Percentiles rank a stretch among this genome's conserved stretches.
Evolutionary conservation across 30 jellyfish, hydroid and myxozoan species (phyloP).

Genomic region (Aurelia aurita complex sp. Pacific): DNA sequence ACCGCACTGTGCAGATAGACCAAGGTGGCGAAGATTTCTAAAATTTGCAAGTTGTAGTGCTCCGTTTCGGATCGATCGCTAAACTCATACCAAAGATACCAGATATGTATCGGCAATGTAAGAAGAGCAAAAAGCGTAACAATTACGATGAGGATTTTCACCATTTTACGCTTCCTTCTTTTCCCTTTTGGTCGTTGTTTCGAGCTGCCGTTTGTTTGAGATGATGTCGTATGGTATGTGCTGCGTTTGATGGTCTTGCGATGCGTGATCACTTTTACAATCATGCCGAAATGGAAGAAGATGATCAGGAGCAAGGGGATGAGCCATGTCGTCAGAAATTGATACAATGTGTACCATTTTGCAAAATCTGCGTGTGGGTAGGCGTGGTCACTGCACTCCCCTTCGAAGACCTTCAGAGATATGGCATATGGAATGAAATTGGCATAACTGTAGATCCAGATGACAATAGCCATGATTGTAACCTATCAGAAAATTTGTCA

Average conservation of each 20-base stretch:
- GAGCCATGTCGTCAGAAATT: constrained; percentile 57
- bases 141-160: constrained; percentile 61
- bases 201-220: background rate
- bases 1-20: constrained; percentile 76
- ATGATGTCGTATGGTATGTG: constrained; percentile 11
- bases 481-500: constrained; percentile 13
- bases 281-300: constrained; percentile 56
- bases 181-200: background rate
- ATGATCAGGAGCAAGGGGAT: constrained; percentile 48
- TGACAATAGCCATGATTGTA: constrained; percentile 10
- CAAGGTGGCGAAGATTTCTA: constrained; percentile 75
- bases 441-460: constrained; percentile 63
- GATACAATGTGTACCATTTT: constrained; percentile 65
- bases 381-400: constrained; percentile 26
- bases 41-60: constrained; percentile 23
- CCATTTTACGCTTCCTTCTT: constrained; percentile 51
- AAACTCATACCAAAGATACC: constrained; percentile 80
- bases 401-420: constrained; percentile 40
- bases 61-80: constrained; percentile 39
- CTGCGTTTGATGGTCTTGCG: constrained; percentile 57
- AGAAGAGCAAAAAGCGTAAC: constrained; percentile 70
- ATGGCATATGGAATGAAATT: constrained; percentile 67
- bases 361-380: constrained; percentile 56
- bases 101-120: constrained; percentile 72
- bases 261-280: constrained; percentile 47